phyloP scores from a whole-genome alignment of 2,797 vertebrate genomes.

The Octomys mimax region DNA sequence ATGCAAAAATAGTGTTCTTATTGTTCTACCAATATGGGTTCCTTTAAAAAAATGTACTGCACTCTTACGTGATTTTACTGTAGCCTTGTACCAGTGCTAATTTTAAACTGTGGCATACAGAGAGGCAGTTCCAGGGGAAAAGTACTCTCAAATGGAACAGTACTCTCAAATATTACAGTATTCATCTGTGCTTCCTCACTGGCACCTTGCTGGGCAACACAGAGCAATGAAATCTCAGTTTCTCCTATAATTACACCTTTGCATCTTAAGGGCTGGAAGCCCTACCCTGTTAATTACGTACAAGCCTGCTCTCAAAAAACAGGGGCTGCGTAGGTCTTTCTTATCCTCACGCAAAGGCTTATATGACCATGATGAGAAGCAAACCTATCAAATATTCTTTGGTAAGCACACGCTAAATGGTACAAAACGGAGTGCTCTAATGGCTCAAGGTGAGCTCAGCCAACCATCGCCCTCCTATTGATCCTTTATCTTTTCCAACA shows the following conservation, averaged over 20 bases:
- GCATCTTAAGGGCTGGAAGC: conserved; percentile 66
- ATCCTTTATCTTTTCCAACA: conserved; percentile 84
- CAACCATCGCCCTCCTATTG: conserved; percentile 73
- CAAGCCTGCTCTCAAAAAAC: conserved; percentile 76
- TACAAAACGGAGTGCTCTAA: conserved; percentile 80
- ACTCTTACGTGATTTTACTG: not conserved
- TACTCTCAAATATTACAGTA: conserved; percentile 45
- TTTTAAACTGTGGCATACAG: conserved; percentile 33
- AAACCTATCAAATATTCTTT: conserved; percentile 56
- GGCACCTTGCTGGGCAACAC: conserved; percentile 61
- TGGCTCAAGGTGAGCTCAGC: conserved; percentile 81
- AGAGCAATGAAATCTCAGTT: conserved; percentile 72
- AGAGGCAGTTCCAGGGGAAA: conserved; percentile 9
- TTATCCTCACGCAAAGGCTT: conserved; percentile 71
- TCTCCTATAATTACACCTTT: conserved; percentile 77
- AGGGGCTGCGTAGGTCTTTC: conserved; percentile 56
- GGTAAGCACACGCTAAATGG: conserved; percentile 63
- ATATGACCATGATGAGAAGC: conserved; percentile 68
- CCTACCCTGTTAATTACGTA: conserved; percentile 71
- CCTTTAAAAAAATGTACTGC: not conserved
- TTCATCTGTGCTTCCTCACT: conserved; percentile 58
- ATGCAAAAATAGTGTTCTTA: not conserved
- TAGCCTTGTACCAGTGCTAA: not conserved
- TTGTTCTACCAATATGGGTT: conserved; percentile 1
- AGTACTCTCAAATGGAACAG: not conserved